Base-by-base conservation (phyloP, 92 coral and sea anemone species). In the Bergia puertoricense region DNA sequence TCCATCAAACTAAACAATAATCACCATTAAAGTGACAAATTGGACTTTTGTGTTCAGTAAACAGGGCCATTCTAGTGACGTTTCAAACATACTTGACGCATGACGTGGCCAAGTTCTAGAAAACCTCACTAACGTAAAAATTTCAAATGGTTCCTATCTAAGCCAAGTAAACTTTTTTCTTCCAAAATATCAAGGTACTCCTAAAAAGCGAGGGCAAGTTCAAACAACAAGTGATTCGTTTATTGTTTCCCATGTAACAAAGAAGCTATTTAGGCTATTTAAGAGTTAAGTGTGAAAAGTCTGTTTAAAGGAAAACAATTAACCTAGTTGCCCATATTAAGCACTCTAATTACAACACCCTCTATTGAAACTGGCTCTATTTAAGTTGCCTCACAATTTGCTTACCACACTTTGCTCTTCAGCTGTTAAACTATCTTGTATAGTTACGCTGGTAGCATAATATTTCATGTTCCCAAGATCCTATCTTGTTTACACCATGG, bases 231-330 rank as follows among this genome's bases (percentile, higher is more conserved):
- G 6, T 69, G 18, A 42, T 41, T n/a, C 10, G 18, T 71, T 48
- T 22, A 84, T 84, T 84, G 87, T 82, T 30, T 30, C 15, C 45
- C 37, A 38, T 84, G 23, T 66, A 84, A 84, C 77, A 69, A 50
- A 84, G 79, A 30, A 57, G 57, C 37, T 48, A 16, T 71, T 84
- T 74, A 36, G 57, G 66, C 65, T 16, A 20, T 84, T 71, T 69
- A 23, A 72, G 78, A 84, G 45, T 23, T 54, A 84, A 46, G 87
- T 84, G 79, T 84, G 78, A 84, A 84, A 45, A 37, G 13, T 42
- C 65, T 68, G 56, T 82, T 82, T 69, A 82, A 82, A 71, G 37
- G 57, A 73, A 84, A 84, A 84, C 79, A 84, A 84, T 84, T n/a
- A 51, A 71, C 30, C 51, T 37, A 45, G 79, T 71, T 46, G 68